Evolutionary conservation across 2,888 invertebrate genomes (phyloP), one percentile per base, ranked within the genome.

Genomic region (Drosophila anomalata): DNA sequence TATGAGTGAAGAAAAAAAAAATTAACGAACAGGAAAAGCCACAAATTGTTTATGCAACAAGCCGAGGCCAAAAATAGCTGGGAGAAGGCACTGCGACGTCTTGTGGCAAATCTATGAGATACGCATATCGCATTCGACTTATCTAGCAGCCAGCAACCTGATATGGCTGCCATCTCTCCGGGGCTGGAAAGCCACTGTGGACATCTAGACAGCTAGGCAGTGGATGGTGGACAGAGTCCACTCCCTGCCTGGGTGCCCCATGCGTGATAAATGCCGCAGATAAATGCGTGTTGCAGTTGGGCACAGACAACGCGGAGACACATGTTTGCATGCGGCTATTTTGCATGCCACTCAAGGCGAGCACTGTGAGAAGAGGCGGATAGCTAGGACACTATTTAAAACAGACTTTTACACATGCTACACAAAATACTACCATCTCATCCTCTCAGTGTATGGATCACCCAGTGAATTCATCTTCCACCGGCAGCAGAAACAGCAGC

Each of bases 41-140:
- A 72, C 52, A 76, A 78, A 76, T 83, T 81, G 80, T 78, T 73
- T 79, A 82, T 72, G 73, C 77, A 78, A 62, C 66, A 48, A 53
- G 24, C 31, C 53, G 29, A 53, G 46, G 72, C 71, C 72, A 59
- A 71, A 66, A 66, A 72, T 72, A 72, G 72, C 58, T 55, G 55
- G 14, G 12, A 44, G 42, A 58, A 41, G 53, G 24, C 42, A 17
- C 12, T 11, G 11, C 41, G 57, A 68, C 52, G 52, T 48, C 56
- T 67, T 58, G 48, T 52, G 68, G 67, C 68, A 66, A 82, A 83
- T 83, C 83, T 79, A 85, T 85, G 83, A 79, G 85, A 85, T 85
- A 83, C 77, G 83, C 86, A 83, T 86, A 84, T 86, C 84, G 86
- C 86, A 80, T 83, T 80, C 80, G 84, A 86, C 78, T 77, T 84